phyloP scores from a whole-genome alignment of 30 jellyfish, hydroid and myxozoan species.

The Hydra vulgaris region DNA sequence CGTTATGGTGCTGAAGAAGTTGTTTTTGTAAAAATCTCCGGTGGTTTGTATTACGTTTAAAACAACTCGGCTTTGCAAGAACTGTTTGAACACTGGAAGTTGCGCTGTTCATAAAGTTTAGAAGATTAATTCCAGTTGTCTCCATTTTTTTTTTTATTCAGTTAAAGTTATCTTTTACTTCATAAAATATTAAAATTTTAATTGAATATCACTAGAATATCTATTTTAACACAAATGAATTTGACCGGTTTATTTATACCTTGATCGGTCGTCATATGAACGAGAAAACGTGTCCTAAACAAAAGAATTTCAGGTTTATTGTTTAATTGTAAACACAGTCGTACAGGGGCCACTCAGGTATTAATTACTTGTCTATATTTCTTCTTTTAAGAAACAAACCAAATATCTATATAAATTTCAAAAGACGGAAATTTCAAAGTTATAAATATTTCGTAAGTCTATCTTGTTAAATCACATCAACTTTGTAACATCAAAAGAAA shows the following conservation, averaged over 20 bases:
- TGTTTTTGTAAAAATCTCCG: slow-evolving; percentile 87
- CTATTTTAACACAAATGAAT: background rate
- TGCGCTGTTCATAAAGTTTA: slow-evolving; percentile 76
- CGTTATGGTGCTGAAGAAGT: slow-evolving; percentile 17
- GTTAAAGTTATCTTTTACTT: too few species aligned
- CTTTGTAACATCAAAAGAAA: too few species aligned
- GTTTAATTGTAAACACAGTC: background rate
- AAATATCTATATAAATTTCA: background rate
- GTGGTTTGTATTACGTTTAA: slow-evolving; percentile 91
- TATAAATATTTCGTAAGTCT: too few species aligned
- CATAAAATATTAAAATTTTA: too few species aligned
- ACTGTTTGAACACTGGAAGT: slow-evolving; percentile 82
- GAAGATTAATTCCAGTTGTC: slow-evolving; percentile 54
- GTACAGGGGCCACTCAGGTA: background rate
- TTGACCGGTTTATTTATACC: background rate
- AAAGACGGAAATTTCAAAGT: background rate
- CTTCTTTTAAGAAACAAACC: background rate
- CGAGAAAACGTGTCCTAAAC: background rate
- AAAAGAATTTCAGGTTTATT: background rate
- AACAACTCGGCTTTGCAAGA: slow-evolving; percentile 85
- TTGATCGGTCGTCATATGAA: background rate
- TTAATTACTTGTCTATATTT: background rate
- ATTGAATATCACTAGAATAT: too few species aligned
- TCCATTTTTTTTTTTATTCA: slow-evolving; percentile 5
- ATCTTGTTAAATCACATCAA: too few species aligned